A percentile compares a stretch with the other conserved stretches of the same genome.
Conservation (phyloP, 2,888 invertebrate genomes). For the Malthinus flaveolus region DNA sequence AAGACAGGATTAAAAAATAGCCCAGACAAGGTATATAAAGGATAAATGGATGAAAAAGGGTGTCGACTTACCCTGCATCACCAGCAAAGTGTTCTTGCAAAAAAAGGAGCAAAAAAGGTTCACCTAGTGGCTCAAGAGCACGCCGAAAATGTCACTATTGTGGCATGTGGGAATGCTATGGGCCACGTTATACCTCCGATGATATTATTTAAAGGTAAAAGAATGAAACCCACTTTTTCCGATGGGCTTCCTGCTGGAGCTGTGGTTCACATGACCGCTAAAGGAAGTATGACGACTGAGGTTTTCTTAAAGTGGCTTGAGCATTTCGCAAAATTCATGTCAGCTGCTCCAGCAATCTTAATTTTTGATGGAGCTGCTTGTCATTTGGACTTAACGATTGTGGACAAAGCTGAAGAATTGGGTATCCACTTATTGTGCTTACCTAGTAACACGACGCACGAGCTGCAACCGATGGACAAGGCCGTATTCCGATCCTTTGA, state of each 20-base stretch:
- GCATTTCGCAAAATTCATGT: conserved; percentile 27
- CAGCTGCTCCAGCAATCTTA: conserved; percentile 24
- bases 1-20: neutral
- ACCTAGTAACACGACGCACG: conserved; percentile 44
- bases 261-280: conserved; percentile 34
- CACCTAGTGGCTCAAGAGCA: neutral
- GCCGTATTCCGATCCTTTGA: conserved; percentile 40
- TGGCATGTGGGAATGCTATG: conserved; percentile 2
- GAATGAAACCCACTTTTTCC: neutral
- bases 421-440: conserved; percentile 35
- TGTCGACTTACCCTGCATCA: neutral
- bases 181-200: neutral
- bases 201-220: conserved; percentile 7
- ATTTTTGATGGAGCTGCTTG: conserved; percentile 37
- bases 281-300: conserved; percentile 39
- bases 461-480: conserved; percentile 42
- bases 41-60: neutral
- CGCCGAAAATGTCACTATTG: neutral
- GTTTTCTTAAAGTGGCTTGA: conserved; percentile 5
- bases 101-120: neutral
- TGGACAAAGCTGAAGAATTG: too few relatives aligned
- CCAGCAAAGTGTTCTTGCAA: neutral
- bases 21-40: neutral
- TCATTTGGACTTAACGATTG: conserved; percentile 33
- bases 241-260: conserved; percentile 36